Evolutionary conservation across 2,797 vertebrate species (phyloP).

Genomic region (Rhinoraja longicauda): DNA sequence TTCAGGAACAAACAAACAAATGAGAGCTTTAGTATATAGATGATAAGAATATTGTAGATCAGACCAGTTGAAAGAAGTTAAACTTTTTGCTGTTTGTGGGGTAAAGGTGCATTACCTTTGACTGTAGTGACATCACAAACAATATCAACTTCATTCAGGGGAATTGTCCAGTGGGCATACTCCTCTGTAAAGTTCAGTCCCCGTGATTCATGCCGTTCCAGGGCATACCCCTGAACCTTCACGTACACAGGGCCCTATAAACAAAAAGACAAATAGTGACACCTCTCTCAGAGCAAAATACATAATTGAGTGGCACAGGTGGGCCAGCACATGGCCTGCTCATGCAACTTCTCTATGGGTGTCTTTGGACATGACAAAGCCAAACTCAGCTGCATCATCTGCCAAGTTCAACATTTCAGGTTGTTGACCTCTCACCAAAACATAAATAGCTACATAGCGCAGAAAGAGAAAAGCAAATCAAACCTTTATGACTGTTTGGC

Average conservation of each 20-base stretch:
- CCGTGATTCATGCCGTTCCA: slow-evolving; percentile 74
- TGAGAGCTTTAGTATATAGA: too few relatives aligned
- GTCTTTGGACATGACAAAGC: too few relatives aligned
- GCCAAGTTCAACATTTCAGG: too few relatives aligned
- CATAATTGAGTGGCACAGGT: too few relatives aligned
- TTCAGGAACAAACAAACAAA: too few relatives aligned
- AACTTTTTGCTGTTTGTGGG: background rate
- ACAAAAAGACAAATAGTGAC: slow-evolving; percentile 30
- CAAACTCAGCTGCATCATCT: too few relatives aligned
- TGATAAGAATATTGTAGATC: background rate
- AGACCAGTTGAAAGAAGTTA: background rate
- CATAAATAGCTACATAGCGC: background rate
- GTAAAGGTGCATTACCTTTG: slow-evolving; percentile 63
- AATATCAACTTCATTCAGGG: slow-evolving; percentile 82
- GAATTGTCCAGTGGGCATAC: slow-evolving; percentile 79
- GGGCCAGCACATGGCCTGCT: too few relatives aligned
- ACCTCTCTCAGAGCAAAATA: background rate
- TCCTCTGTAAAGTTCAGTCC: slow-evolving; percentile 86
- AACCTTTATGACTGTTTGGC: slow-evolving; percentile 78
- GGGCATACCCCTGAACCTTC: slow-evolving; percentile 72
- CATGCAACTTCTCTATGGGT: too few relatives aligned
- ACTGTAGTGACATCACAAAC: slow-evolving; percentile 75
- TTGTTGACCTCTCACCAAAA: too few relatives aligned
- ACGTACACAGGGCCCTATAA: slow-evolving; percentile 78
- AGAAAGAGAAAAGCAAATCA: slow-evolving; percentile 43